phyloP scores from a whole-genome alignment of 2,888 invertebrate species.

The Tetranychus piercei region DNA sequence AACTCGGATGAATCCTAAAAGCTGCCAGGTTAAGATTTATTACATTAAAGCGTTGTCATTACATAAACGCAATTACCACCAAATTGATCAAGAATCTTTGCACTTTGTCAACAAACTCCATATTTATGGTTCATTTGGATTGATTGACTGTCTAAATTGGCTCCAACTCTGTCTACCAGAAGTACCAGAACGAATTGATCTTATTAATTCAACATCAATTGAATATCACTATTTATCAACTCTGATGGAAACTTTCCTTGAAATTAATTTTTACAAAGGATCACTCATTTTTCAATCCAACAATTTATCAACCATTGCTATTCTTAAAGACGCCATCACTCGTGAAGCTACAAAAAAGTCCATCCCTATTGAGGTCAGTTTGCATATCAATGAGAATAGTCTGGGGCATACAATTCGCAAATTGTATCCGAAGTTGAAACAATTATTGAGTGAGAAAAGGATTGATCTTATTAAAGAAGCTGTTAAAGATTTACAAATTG shows the following conservation, averaged over 20 bases:
- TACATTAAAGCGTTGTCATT: slow-evolving; percentile 56
- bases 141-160: slow-evolving; percentile 82
- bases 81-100: background rate
- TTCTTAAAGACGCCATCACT: slow-evolving; percentile 66
- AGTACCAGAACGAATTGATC: slow-evolving; percentile 54
- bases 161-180: slow-evolving; percentile 66
- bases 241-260: slow-evolving; percentile 54
- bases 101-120: slow-evolving; percentile 39
- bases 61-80: slow-evolving; percentile 47
- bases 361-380: slow-evolving; percentile 25
- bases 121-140: slow-evolving; percentile 55
- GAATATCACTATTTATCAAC: slow-evolving; percentile 44
- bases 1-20: slow-evolving; percentile 58
- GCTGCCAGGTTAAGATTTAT: slow-evolving; percentile 46
- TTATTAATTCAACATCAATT: slow-evolving; percentile 29
- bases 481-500: slow-evolving; percentile 17
- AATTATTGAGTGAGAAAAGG: slow-evolving; percentile 12
- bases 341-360: slow-evolving; percentile 38
- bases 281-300: slow-evolving; percentile 66
- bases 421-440: slow-evolving; percentile 45
- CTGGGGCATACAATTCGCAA: slow-evolving; percentile 44
- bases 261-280: slow-evolving; percentile 63
- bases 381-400: slow-evolving; percentile 47
- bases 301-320: slow-evolving; percentile 70
- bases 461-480: slow-evolving; percentile 18